Base-by-base conservation (phyloP, 2,888 invertebrate species). In the Drosophila mimetica region DNA sequence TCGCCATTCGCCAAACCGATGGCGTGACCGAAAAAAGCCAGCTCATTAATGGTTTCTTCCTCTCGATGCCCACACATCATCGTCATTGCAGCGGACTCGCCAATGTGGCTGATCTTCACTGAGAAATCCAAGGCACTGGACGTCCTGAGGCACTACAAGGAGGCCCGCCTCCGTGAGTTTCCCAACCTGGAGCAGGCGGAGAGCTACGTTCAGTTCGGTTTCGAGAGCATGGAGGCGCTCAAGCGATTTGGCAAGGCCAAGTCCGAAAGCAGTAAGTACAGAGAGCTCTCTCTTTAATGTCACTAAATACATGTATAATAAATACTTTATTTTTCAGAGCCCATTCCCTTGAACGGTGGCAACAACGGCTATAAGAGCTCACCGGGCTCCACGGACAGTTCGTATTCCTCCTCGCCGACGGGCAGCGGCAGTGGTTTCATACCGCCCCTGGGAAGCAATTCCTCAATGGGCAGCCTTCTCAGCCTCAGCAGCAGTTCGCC, bases 151-250 rank as follows among this genome's bases (percentile, higher is more conserved):
- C 93, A 94, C 69, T 94, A 95, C 89, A 96, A 96, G 89, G 94
- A 95, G 47, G 95, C 96, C 0, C 93, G 98, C 66, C 95, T 98
- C 82, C 97, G 97, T 89, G 94, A 94, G 1, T 97, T 97, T 88
- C 93, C 93, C 60, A 94, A 93, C 71, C 93, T 93, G 54, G 93
- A 94, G 74, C 97, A 97, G 88, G 98, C 98, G 0, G 93, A 94
- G 11, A 93, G 94, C 9, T 97, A 96, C 92, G 94, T 96, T 0
- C 91, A 94, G 61, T 93, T 94, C 82, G 96, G 96, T 0, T 93
- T 93, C 0, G 95, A 95, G 78, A 93, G 87, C 58, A 89, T 89
- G 2, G 78, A 82, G 42, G 76, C 86, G 7, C 92, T 80, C 1
- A 84, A 88, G 14, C 75, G 93, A 52, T 90, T 89, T 42, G 91